phyloP scores from a whole-genome alignment of 1,140 invertebrate species.

The Dryas iulia region DNA sequence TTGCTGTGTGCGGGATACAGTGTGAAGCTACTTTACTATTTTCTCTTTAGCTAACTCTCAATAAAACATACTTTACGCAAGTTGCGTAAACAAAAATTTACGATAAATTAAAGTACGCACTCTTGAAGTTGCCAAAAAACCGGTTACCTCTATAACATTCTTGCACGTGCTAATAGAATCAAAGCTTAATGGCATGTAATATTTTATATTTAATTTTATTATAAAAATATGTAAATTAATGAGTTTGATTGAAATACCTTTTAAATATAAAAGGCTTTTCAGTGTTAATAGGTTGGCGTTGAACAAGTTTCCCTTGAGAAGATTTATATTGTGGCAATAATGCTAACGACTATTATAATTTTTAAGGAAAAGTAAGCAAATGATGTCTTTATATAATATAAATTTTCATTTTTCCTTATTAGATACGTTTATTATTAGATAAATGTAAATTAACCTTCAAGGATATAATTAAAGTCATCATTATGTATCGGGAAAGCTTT shows the following conservation, averaged over 20 bases:
- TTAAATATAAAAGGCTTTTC: neutral
- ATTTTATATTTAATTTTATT: neutral
- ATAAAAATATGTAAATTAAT: neutral
- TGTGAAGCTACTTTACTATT: too few relatives aligned
- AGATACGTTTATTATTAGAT: too few relatives aligned
- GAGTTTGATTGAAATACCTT: neutral
- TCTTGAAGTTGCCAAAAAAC: neutral
- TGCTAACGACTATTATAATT: neutral
- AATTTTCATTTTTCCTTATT: neutral
- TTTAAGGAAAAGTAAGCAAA: neutral
- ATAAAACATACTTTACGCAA: neutral
- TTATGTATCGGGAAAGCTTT: too few relatives aligned
- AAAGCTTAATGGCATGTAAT: neutral
- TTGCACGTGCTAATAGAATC: neutral
- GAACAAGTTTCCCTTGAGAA: neutral
- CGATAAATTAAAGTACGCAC: too few relatives aligned
- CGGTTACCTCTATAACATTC: neutral
- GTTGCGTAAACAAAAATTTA: neutral
- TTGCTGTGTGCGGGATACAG: too few relatives aligned
- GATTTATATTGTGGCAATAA: neutral
- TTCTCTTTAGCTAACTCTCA: too few relatives aligned
- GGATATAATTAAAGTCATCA: too few relatives aligned
- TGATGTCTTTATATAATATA: neutral
- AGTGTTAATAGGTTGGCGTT: neutral
- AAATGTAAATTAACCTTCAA: too few relatives aligned